Evolutionary conservation across 2,888 invertebrate species (phyloP), one percentile per base, ranked within the genome.

Genomic region (Diarsia dahlii): DNA sequence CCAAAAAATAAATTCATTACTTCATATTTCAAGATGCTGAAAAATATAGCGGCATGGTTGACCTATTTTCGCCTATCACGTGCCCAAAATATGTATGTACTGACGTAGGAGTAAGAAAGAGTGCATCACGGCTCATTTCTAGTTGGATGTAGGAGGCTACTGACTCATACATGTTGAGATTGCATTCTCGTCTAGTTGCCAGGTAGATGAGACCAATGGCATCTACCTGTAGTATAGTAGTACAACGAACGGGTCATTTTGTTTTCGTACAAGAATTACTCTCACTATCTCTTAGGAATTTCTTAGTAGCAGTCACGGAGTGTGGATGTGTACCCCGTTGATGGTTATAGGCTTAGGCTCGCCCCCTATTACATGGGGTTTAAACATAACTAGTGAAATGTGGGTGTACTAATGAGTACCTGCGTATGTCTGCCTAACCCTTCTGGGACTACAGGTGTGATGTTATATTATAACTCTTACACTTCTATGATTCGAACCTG

Each of bases 131-230:
- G 48, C 60, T 74, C 63, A 54, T 45, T 66, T 62, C 23, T 50
- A 64, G 63, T 64, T 64, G 34, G 45, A 63, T 71, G 85, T 82
- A 71, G 50, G 60, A 54, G 81, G 63, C 28, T 56, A 46, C 67
- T 81, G 84, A 82, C 34, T 84, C 70, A 84, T 75, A 65, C 34
- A 58, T 46, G 18, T 64, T 71, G 48, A 45, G 52, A 71, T 67
- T n/a, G 34, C 65, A 48, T 60, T 66, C 58, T 81, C 48, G 48
- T 58, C 50, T 54, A 20, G 28, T 71, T 67, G 58, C 67, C 81
- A 70, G 63, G 54, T 23, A 60, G 34, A 56, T 48, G 28, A 28
- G 28, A 45, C 13, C 39, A n/a, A 34, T 74, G n/a, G 5, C 6
- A 56, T 56, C 56, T 23, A 23, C 56, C 23, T 23, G 56, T 56